Evolutionary conservation across 2,797 vertebrate genomes (phyloP).

Genomic region (Mareca penelope): DNA sequence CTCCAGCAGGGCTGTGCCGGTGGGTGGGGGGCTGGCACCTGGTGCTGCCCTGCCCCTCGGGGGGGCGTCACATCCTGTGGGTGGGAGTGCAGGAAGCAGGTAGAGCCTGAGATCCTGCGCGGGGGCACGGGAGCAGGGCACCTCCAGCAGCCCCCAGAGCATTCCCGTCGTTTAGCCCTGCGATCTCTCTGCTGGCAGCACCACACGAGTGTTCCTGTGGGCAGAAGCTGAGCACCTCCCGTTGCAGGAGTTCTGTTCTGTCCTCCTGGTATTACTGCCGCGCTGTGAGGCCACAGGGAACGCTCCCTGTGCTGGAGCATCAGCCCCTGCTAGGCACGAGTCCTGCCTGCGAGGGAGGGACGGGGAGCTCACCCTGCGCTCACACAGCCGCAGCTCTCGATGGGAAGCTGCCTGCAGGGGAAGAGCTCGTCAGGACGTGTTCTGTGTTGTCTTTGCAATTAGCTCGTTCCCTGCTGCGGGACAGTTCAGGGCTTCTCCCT

Average conservation of each 20-base stretch:
- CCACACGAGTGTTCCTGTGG: fast-evolving
- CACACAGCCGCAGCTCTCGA: fast-evolving
- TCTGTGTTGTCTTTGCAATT: fast-evolving
- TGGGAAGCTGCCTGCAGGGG: neutral
- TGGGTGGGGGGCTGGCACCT: neutral
- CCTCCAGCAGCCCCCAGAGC: neutral
- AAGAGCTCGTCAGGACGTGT: neutral
- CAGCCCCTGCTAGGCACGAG: neutral
- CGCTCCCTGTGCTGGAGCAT: neutral
- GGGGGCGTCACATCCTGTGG: fast-evolving
- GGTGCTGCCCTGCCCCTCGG: fast-evolving
- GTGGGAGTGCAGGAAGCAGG: too few species aligned
- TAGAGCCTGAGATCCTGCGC: fast-evolving
- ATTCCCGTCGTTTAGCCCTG: neutral
- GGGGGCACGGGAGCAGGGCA: fast-evolving
- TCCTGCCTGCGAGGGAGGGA: neutral
- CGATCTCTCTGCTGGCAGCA: neutral
- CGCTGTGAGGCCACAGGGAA: neutral
- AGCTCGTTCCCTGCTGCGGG: fast-evolving
- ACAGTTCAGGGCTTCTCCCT: neutral
- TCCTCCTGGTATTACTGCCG: too few species aligned
- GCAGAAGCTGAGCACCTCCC: fast-evolving
- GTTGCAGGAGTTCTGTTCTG: neutral
- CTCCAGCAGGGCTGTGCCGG: neutral
- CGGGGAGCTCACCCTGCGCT: neutral